phyloP scores from a whole-genome alignment of 92 coral and sea anemone species.

The Phymanthus crucifer region DNA sequence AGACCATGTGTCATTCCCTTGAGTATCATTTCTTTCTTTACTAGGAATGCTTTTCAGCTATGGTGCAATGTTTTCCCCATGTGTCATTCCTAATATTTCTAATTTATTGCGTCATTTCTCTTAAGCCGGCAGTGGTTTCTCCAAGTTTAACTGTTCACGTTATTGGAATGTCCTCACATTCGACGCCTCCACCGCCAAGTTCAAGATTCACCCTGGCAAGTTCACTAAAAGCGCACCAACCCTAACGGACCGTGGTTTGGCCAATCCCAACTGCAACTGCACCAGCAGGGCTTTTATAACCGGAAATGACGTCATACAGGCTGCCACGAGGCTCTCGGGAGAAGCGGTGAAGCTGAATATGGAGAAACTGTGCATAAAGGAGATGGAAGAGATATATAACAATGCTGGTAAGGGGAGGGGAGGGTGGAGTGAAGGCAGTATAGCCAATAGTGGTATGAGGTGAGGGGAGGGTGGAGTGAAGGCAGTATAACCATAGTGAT shows the following conservation, averaged over 20 bases:
- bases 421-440: not conserved
- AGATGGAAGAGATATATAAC: slow-evolving; percentile 74
- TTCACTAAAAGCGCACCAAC: slow-evolving; percentile 50
- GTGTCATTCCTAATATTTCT: too few relatives aligned
- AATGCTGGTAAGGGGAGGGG: slow-evolving; percentile 52
- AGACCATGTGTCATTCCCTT: too few relatives aligned
- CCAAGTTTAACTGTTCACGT: slow-evolving; percentile 70
- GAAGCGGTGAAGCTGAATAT: slow-evolving; percentile 73
- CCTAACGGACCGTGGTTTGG: slow-evolving; percentile 43
- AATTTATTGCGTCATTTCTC: not conserved
- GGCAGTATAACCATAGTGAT: not conserved
- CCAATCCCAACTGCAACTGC: slow-evolving; percentile 79
- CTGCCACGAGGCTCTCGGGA: slow-evolving; percentile 59
- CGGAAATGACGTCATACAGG: slow-evolving; percentile 58
- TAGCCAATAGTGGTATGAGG: not conserved
- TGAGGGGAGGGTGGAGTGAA: not conserved
- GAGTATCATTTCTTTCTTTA: too few relatives aligned
- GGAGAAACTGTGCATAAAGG: slow-evolving; percentile 78
- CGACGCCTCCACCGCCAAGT: slow-evolving; percentile 85
- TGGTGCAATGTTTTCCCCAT: too few relatives aligned
- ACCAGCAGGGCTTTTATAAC: slow-evolving; percentile 47
- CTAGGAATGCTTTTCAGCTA: too few relatives aligned
- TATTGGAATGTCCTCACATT: slow-evolving; percentile 85
- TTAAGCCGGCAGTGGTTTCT: slow-evolving; percentile 59
- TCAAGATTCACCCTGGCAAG: slow-evolving; percentile 65